These are phyloP conservation scores for Trichonephila clavipes DNA, from an alignment of 1,140 invertebrate species.

Conservation along the genomic window DNA sequence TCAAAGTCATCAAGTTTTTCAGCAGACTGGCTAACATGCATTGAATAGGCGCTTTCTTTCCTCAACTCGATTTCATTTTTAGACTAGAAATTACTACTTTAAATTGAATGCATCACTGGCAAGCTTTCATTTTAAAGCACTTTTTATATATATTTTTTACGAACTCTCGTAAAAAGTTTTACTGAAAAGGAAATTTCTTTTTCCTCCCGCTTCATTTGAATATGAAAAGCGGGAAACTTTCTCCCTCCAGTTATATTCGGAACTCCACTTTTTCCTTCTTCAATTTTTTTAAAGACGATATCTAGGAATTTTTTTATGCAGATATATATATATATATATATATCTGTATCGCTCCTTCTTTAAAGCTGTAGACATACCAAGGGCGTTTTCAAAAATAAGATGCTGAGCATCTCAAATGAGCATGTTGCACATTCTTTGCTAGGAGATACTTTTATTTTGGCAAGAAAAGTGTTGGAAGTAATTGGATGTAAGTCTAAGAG, in stretches of 20 bases:
- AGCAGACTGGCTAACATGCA: neutral
- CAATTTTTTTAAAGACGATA: neutral
- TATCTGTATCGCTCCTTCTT: neutral
- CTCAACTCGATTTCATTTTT: slow-evolving; percentile 29
- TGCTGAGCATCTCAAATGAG: slow-evolving; percentile 24
- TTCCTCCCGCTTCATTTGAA: slow-evolving; percentile 38
- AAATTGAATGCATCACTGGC: slow-evolving; percentile 45
- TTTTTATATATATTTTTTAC: slow-evolving; percentile 39
- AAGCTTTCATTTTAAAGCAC: slow-evolving; percentile 1
- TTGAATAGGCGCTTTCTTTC: neutral
- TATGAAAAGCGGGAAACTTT: slow-evolving; percentile 49
- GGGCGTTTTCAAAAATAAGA: neutral
- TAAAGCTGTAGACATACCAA: neutral
- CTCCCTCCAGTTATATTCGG: slow-evolving; percentile 25
- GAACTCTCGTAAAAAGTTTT: slow-evolving; percentile 44
- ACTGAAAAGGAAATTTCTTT: slow-evolving; percentile 8
- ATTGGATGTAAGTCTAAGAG: neutral
- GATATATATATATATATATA: neutral
- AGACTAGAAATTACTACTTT: slow-evolving; percentile 47
- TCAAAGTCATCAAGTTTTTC: neutral
- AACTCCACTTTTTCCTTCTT: neutral
- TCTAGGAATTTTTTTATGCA: neutral
- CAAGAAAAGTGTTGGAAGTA: slow-evolving; percentile 40
- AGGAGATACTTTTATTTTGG: slow-evolving; percentile 5
- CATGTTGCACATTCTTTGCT: slow-evolving; percentile 9